These are phyloP conservation scores for Phymorhynchus buccinoides DNA, from an alignment of 1,140 invertebrate genomes.

Conservation along the genomic window DNA sequence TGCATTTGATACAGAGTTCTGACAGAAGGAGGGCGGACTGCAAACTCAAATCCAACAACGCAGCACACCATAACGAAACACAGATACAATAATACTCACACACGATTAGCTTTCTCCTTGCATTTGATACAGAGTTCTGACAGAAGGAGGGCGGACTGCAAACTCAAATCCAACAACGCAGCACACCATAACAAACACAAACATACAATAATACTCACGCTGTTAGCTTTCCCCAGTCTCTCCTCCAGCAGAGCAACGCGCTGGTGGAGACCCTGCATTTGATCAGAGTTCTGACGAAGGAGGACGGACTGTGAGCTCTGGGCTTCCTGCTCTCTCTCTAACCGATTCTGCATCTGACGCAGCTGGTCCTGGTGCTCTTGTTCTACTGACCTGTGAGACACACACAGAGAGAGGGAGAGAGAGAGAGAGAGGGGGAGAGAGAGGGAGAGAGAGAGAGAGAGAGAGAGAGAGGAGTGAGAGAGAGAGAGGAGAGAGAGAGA, in stretches of 20 bases:
- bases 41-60: too few relatives aligned
- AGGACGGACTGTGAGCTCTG: conserved; percentile 31
- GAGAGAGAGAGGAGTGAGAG: too few relatives aligned
- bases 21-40: too few relatives aligned
- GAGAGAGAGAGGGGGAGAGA: neutral
- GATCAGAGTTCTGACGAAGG: conserved; percentile 42
- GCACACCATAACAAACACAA: neutral
- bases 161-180: neutral
- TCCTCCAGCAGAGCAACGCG: conserved; percentile 53
- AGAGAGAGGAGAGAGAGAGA: too few relatives aligned
- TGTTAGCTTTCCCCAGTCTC: conserved; percentile 45
- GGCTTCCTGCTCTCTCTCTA: conserved; percentile 68
- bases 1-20: too few relatives aligned
- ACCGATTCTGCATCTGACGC: conserved; percentile 80
- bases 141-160: conserved; percentile 37
- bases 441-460: too few relatives aligned
- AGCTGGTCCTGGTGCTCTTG: conserved; percentile 83
- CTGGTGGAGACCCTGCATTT: conserved; percentile 49
- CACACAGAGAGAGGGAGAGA: neutral
- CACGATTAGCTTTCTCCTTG: conserved; percentile 39
- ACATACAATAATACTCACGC: conserved; percentile 44
- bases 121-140: conserved; percentile 46
- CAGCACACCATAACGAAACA: too few relatives aligned
- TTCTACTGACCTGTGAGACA: conserved; percentile 78
- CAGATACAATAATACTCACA: too few relatives aligned